Percentiles rank a stretch among this genome's conserved stretches.
phyloP scores from a whole-genome alignment of 2,113 vertebrate genomes.

The Istiophorus platypterus region DNA sequence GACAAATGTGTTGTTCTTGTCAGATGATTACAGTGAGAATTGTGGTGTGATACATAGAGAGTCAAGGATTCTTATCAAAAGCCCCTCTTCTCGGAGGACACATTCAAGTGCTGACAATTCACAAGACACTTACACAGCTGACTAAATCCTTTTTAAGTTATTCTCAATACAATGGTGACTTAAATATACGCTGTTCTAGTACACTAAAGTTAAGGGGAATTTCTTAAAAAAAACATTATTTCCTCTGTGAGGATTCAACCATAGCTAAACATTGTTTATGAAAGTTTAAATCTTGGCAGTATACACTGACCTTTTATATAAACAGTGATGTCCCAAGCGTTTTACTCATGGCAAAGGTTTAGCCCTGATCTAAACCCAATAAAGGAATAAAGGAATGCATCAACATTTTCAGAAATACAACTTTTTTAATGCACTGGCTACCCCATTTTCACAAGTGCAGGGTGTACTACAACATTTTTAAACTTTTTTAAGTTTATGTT shows the following conservation, averaged over 20 bases:
- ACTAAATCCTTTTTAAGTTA: conserved; percentile 1
- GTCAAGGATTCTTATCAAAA: conserved; percentile 21
- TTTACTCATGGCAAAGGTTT: background rate
- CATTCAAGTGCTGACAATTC: background rate
- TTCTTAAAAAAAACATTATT: background rate
- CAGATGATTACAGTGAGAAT: conserved; percentile 19
- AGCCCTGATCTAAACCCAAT: background rate
- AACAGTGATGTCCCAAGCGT: background rate
- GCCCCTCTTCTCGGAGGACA: conserved; percentile 1
- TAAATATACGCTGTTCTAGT: background rate
- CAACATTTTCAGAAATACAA: background rate
- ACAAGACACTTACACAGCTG: conserved; percentile 1
- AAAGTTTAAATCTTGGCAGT: background rate
- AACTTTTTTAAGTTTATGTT: too few relatives aligned
- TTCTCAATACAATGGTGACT: conserved; percentile 7
- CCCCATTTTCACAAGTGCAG: too few relatives aligned
- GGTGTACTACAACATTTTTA: too few relatives aligned
- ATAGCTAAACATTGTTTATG: background rate
- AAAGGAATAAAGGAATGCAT: background rate
- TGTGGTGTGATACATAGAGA: background rate
- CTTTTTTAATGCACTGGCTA: too few relatives aligned
- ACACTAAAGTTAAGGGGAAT: background rate
- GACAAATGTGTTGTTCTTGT: conserved; percentile 25
- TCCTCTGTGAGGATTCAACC: background rate
- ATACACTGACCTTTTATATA: background rate